These are phyloP conservation scores for Hymenochirus boettgeri DNA, from an alignment of 2,113 vertebrate species.

Conservation along the genomic window DNA sequence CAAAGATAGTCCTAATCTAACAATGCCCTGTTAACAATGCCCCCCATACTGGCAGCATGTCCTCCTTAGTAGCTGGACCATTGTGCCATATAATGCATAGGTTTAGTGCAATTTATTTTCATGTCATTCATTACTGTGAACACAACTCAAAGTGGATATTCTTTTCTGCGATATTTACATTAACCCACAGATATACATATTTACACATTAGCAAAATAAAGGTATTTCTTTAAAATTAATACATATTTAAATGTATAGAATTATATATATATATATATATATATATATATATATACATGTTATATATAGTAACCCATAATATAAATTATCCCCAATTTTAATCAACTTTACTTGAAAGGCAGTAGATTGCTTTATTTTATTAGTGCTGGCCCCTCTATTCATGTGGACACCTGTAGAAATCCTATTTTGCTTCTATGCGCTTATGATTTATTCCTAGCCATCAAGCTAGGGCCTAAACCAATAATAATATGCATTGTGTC, in stretches of 20 bases:
- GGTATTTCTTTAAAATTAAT: slow-evolving; percentile 51
- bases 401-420: neutral
- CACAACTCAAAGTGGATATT: slow-evolving; percentile 46
- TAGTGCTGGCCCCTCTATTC: too few relatives aligned
- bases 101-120: slow-evolving; percentile 50
- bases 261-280: slow-evolving; percentile 48
- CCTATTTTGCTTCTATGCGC: neutral
- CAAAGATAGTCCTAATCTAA: too few relatives aligned
- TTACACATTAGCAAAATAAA: slow-evolving; percentile 69
- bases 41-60: too few relatives aligned
- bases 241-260: slow-evolving; percentile 41
- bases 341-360: slow-evolving; percentile 25
- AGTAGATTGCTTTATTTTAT: slow-evolving; percentile 8
- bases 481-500: slow-evolving; percentile 11
- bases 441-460: too few relatives aligned
- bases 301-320: slow-evolving; percentile 44
- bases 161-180: slow-evolving; percentile 60
- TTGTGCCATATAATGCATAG: slow-evolving; percentile 1
- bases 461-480: too few relatives aligned
- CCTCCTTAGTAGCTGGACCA: neutral
- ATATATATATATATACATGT: slow-evolving; percentile 45
- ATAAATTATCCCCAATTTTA: slow-evolving; percentile 37
- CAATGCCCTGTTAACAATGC: too few relatives aligned
- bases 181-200: slow-evolving; percentile 63
- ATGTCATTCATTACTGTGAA: slow-evolving; percentile 53